phyloP scores from a whole-genome alignment of 2,888 invertebrate genomes.

The Dynastes tityus region DNA sequence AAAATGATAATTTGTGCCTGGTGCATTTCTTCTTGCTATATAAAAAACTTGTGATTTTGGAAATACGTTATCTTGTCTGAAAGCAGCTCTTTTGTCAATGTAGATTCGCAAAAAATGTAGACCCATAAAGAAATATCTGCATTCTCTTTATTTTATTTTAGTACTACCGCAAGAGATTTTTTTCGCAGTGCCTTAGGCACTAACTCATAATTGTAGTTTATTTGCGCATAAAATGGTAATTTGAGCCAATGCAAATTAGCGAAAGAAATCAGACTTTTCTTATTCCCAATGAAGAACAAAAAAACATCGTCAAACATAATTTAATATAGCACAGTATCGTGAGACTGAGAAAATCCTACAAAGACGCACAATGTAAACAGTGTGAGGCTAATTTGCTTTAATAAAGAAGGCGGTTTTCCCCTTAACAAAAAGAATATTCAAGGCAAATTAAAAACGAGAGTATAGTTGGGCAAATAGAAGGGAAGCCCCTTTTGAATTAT shows the following conservation, averaged over 20 bases:
- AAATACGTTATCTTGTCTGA: no score
- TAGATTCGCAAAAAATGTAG: no score
- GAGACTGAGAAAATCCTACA: background rate
- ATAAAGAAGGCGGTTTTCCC: constrained; percentile 13
- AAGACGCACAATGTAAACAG: constrained; percentile 25
- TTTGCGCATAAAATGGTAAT: constrained; percentile 21
- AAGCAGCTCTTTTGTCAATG: no score
- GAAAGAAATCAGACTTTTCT: background rate
- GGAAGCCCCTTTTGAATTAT: constrained; percentile 1
- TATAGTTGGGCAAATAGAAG: background rate
- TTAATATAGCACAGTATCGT: constrained; percentile 16
- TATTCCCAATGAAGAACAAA: background rate
- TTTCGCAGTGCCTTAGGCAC: background rate
- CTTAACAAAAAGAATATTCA: constrained; percentile 18
- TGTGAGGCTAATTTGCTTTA: constrained; percentile 18
- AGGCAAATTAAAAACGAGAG: constrained; percentile 10
- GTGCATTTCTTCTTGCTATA: no score
- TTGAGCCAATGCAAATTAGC: constrained; percentile 6
- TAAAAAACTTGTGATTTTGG: no score
- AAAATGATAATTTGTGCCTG: no score
- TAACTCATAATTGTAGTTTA: constrained; percentile 1
- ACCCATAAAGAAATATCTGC: no score
- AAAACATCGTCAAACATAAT: constrained; percentile 24
- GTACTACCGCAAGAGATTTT: background rate
- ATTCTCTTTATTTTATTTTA: background rate